Evolutionary conservation across 92 coral and sea anemone species (phyloP).

Genomic region (Palythoa grandis): DNA sequence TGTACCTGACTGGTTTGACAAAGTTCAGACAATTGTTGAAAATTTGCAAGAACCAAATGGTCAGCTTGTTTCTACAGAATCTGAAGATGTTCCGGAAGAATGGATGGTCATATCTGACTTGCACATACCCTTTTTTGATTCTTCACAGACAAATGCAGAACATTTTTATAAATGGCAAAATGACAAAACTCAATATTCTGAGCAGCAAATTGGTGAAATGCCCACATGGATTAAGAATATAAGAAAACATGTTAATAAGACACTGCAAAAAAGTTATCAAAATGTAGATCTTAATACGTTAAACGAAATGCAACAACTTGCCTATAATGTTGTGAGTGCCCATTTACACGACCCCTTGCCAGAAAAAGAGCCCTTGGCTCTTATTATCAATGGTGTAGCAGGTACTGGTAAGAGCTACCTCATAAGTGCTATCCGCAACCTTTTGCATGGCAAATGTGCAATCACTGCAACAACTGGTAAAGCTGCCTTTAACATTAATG

Average conservation of each 20-base stretch:
- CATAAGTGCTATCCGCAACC: conserved; percentile 72
- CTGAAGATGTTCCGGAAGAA: conserved; percentile 23
- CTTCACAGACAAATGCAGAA: conserved; percentile 18
- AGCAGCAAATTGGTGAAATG: conserved; percentile 76
- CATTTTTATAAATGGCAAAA: conserved; percentile 57
- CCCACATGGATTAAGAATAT: conserved; percentile 63
- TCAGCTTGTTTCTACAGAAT: conserved; percentile 25
- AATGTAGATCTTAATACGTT: conserved; percentile 61
- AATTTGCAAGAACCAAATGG: conserved; percentile 59
- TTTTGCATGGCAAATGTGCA: conserved; percentile 67
- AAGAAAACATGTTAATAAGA: conserved; percentile 48
- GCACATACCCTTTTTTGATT: conserved; percentile 52
- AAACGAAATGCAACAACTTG: conserved; percentile 80
- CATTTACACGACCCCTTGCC: conserved; percentile 57
- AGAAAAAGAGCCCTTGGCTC: conserved; percentile 63
- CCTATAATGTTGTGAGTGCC: conserved; percentile 60
- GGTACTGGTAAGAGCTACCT: conserved; percentile 77
- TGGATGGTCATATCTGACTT: conserved; percentile 56
- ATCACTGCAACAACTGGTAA: conserved; percentile 81
- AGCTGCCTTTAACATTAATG: conserved; percentile 73
- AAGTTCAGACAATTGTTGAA: conserved; percentile 65
- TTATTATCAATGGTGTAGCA: conserved; percentile 65
- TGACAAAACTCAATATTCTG: conserved; percentile 53
- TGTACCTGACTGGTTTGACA: conserved; percentile 86
- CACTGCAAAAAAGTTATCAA: conserved; percentile 50